A percentile compares a stretch with the other conserved stretches of the same genome.
These are phyloP conservation scores for Polymixis lichenea DNA, from an alignment of 2,888 invertebrate species.

Conservation along the genomic window DNA sequence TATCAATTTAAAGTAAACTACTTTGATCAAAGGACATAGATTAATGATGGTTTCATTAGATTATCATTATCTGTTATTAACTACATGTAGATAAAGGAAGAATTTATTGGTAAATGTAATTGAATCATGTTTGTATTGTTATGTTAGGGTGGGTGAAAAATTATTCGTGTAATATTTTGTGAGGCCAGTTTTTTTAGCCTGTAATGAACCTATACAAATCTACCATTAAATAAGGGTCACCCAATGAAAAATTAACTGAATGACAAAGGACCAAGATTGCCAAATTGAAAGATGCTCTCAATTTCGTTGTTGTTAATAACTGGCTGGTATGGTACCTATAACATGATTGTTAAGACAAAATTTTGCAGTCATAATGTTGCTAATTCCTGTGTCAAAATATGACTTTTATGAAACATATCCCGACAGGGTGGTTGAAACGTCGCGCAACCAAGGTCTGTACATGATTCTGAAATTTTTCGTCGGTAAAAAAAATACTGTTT, in stretches of 20 bases:
- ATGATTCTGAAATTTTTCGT: too few relatives aligned
- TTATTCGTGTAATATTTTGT: constrained; percentile 23
- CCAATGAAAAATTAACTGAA: background rate
- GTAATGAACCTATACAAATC: background rate
- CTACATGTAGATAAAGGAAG: constrained; percentile 48
- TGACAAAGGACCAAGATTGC: too few relatives aligned
- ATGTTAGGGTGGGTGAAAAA: constrained; percentile 30
- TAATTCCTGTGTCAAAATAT: background rate
- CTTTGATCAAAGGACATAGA: constrained; percentile 70
- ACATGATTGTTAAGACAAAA: background rate
- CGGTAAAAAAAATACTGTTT: too few relatives aligned
- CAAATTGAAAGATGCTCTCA: background rate
- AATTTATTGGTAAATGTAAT: constrained; percentile 67
- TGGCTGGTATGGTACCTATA: background rate
- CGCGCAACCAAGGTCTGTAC: too few relatives aligned
- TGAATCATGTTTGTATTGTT: constrained; percentile 53
- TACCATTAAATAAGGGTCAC: background rate
- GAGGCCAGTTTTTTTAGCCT: background rate
- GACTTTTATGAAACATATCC: background rate
- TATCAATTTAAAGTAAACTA: constrained; percentile 80
- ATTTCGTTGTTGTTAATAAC: background rate
- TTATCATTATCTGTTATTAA: constrained; percentile 65
- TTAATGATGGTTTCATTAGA: constrained; percentile 82
- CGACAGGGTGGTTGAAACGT: too few relatives aligned
- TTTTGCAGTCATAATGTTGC: background rate